These are phyloP conservation scores for Thaumatotibia leucotreta DNA, from an alignment of 1,140 invertebrate species.

Conservation along the genomic window DNA sequence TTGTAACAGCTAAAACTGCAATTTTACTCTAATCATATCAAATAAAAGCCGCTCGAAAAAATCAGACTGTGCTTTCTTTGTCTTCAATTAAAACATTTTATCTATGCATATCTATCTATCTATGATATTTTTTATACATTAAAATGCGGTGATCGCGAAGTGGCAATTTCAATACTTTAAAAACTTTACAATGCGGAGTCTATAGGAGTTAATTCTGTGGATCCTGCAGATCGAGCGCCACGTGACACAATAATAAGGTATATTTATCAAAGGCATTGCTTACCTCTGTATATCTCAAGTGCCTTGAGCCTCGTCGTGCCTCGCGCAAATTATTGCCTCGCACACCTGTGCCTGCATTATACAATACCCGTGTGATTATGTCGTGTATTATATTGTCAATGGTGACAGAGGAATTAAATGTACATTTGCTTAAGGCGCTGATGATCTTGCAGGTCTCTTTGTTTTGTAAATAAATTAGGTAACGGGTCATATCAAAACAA, in stretches of 20 bases:
- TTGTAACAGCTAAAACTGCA: too few relatives aligned
- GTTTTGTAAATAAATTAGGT: too few relatives aligned
- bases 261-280: constrained; percentile 51
- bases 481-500: too few relatives aligned
- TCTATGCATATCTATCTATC: too few relatives aligned
- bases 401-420: not conserved
- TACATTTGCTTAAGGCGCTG: not conserved
- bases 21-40: too few relatives aligned
- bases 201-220: not conserved
- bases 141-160: too few relatives aligned
- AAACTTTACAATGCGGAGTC: not conserved
- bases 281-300: constrained; percentile 46
- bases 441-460: too few relatives aligned
- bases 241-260: constrained; percentile 41
- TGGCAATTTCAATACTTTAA: too few relatives aligned
- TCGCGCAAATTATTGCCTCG: constrained; percentile 45
- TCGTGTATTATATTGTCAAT: constrained; percentile 19
- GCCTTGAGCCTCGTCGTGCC: constrained; percentile 33
- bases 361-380: constrained; percentile 25
- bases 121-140: too few relatives aligned
- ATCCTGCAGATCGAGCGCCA: not conserved
- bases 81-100: too few relatives aligned
- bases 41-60: too few relatives aligned
- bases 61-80: too few relatives aligned
- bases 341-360: constrained; percentile 49